These are phyloP conservation scores for Nasonia longicornis DNA, from an alignment of 1,140 invertebrate species.

Conservation along the genomic window DNA sequence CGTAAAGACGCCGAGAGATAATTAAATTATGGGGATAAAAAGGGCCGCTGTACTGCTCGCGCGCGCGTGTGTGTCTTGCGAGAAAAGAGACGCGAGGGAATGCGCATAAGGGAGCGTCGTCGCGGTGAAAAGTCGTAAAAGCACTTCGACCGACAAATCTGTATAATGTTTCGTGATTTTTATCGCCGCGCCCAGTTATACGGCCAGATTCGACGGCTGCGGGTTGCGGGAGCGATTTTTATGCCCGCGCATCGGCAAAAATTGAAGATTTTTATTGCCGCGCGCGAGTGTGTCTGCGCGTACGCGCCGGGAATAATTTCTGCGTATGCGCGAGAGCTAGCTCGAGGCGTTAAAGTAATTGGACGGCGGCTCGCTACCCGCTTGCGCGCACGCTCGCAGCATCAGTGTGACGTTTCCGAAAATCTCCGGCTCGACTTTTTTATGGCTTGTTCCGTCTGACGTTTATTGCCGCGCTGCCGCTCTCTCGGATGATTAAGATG, in stretches of 20 bases:
- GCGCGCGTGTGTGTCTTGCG: not conserved
- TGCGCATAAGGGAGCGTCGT: conserved; percentile 24
- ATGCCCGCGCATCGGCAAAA: conserved; percentile 32
- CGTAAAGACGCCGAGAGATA: conserved; percentile 58
- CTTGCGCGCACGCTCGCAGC: not conserved
- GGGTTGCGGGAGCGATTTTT: conserved; percentile 34
- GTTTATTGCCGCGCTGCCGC: conserved; percentile 29
- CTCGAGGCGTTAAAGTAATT: conserved; percentile 43
- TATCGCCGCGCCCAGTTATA: conserved; percentile 52
- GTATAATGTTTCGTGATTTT: conserved; percentile 65
- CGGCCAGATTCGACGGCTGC: not conserved
- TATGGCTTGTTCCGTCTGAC: conserved; percentile 41
- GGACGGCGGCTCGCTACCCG: not conserved
- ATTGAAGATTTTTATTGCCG: conserved; percentile 44
- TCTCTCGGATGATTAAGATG: conserved; percentile 44
- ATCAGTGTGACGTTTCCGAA: conserved; percentile 23
- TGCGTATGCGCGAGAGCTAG: not conserved
- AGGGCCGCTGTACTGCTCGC: conserved; percentile 4
- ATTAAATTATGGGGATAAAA: conserved; percentile 65
- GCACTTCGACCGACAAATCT: conserved; percentile 64
- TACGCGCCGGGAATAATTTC: conserved; percentile 45
- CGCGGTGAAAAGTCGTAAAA: conserved; percentile 63
- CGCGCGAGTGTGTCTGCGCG: not conserved
- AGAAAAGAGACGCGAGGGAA: conserved; percentile 23
- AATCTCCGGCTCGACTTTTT: conserved; percentile 37